These are phyloP conservation scores for Drosophila bifasciata DNA, from an alignment of 1,140 invertebrate species.

Conservation along the genomic window DNA sequence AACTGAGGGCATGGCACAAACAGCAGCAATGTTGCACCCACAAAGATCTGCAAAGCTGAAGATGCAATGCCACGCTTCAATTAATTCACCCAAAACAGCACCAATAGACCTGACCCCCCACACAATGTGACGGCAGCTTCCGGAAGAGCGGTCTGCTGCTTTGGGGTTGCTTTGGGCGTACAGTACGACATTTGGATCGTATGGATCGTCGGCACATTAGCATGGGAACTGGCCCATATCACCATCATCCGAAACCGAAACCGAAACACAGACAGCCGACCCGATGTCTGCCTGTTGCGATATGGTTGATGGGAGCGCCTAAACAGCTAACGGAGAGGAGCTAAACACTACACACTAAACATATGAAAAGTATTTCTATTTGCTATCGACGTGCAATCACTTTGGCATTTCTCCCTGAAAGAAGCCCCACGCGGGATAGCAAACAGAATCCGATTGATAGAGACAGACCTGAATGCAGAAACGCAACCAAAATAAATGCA, in stretches of 20 bases:
- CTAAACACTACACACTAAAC: conserved; percentile 40
- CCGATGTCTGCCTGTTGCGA: conserved; percentile 35
- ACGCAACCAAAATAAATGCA: conserved; percentile 21
- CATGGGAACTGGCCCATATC: conserved; percentile 36
- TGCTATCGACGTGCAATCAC: conserved; percentile 16
- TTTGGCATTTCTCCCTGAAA: not conserved
- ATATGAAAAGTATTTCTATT: conserved; percentile 30
- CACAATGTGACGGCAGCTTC: conserved; percentile 55
- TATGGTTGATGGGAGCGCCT: conserved; percentile 48
- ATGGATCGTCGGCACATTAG: conserved; percentile 39
- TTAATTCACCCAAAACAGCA: conserved; percentile 22
- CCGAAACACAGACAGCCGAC: conserved; percentile 50
- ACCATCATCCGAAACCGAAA: conserved; percentile 36
- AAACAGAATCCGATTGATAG: conserved; percentile 30
- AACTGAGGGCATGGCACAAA: conserved; percentile 50
- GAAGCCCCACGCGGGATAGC: not conserved
- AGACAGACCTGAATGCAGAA: conserved; percentile 30
- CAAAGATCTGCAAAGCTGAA: conserved; percentile 24
- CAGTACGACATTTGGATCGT: conserved; percentile 23
- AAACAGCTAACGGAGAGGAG: conserved; percentile 24
- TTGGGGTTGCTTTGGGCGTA: conserved; percentile 36
- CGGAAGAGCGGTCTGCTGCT: conserved; percentile 33
- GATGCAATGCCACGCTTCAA: conserved; percentile 50
- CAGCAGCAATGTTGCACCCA: conserved; percentile 35
- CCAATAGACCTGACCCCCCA: conserved; percentile 9